Conservation (phyloP, 2,797 vertebrate species). For the Myripristis jacobus region DNA sequence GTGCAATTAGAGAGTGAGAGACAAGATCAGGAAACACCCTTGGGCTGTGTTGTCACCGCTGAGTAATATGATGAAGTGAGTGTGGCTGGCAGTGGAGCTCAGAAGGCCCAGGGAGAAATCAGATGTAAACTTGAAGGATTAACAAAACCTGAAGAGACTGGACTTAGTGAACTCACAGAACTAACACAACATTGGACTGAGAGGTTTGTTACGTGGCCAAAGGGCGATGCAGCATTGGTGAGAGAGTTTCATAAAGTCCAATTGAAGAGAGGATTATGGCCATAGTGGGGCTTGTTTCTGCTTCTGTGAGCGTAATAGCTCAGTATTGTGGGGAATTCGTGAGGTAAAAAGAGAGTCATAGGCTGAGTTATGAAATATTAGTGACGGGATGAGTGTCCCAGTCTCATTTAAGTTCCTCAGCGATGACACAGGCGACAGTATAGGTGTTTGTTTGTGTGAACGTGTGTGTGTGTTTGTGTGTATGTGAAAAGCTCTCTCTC, state of each 20-base stretch:
- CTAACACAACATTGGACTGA: constrained; percentile 7
- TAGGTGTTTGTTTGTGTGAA: constrained; percentile 16
- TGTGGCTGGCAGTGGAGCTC: constrained; percentile 64
- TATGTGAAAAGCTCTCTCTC: constrained; percentile 27
- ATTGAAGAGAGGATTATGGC: constrained; percentile 1
- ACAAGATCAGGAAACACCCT: constrained; percentile 72
- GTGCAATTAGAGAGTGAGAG: constrained; percentile 66
- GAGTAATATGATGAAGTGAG: constrained; percentile 65
- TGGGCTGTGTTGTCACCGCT: constrained; percentile 61
- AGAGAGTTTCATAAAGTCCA: constrained; percentile 2
- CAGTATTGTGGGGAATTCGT: constrained; percentile 11
- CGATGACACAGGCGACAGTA: constrained; percentile 6
- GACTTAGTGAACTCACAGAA: constrained; percentile 39
- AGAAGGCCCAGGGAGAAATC: constrained; percentile 56
- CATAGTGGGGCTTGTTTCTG: neutral
- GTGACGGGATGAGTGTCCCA: neutral
- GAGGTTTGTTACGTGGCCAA: constrained; percentile 16
- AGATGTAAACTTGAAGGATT: constrained; percentile 51
- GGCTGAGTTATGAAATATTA: neutral
- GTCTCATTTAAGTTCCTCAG: constrained; percentile 22
- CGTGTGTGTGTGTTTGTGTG: constrained; percentile 10
- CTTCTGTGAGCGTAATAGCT: neutral
- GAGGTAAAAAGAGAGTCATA: constrained; percentile 6
- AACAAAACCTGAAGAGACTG: constrained; percentile 34
- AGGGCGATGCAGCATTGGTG: neutral